These are phyloP conservation scores for Dicycla oo DNA, from an alignment of 2,888 invertebrate genomes.

Conservation along the genomic window DNA sequence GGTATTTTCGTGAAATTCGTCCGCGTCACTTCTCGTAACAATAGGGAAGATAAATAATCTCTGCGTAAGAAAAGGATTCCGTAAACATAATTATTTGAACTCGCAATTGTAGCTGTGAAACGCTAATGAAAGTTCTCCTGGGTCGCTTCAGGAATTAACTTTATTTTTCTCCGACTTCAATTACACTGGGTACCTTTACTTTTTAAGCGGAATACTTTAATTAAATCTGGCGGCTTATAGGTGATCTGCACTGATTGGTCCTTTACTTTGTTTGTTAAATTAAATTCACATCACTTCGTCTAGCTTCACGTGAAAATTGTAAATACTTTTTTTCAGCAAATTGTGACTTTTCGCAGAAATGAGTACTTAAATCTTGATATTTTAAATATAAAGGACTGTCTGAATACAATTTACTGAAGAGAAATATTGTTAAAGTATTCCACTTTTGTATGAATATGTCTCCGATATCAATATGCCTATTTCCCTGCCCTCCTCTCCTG, in stretches of 20 bases:
- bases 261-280: slow-evolving; percentile 66
- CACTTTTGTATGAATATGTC: slow-evolving; percentile 43
- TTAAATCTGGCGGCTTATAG: slow-evolving; percentile 82
- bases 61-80: slow-evolving; percentile 89
- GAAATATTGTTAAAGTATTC: slow-evolving; percentile 30
- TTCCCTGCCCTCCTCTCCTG: slow-evolving; percentile 37
- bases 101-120: slow-evolving; percentile 88
- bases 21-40: slow-evolving; percentile 89
- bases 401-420: slow-evolving; percentile 13
- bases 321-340: slow-evolving; percentile 13
- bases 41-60: slow-evolving; percentile 89
- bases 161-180: slow-evolving; percentile 82
- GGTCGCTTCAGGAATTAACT: slow-evolving; percentile 83
- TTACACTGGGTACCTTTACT: slow-evolving; percentile 80
- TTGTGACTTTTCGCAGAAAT: not conserved
- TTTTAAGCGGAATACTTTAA: slow-evolving; percentile 83
- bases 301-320: not conserved
- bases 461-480: slow-evolving; percentile 52
- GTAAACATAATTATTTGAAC: slow-evolving; percentile 90
- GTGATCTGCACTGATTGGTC: slow-evolving; percentile 65
- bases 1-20: slow-evolving; percentile 89
- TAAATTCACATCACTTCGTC: slow-evolving; percentile 55
- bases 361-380: slow-evolving; percentile 35
- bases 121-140: slow-evolving; percentile 86
- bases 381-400: slow-evolving; percentile 23